Evolutionary conservation across 2,797 vertebrate genomes (phyloP), one percentile per base, ranked within the genome.

Genomic region (Hemitrygon akajei): DNA sequence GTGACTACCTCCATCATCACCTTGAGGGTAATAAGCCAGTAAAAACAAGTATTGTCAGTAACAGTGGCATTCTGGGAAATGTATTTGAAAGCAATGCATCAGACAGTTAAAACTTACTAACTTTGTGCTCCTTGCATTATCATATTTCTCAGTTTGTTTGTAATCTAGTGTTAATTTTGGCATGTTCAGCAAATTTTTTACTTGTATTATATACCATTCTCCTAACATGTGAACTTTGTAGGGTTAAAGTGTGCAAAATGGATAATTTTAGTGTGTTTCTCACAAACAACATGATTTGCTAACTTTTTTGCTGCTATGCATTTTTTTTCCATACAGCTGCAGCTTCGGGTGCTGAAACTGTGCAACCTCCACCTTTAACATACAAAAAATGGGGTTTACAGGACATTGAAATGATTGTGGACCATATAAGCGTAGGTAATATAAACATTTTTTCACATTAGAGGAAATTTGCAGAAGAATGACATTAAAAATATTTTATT

Each of bases 311-410:
- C 18, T 69, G 5, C 10, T 34, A 69, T 89, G 30, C 9, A 60
- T 16, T 81, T n/a, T 22, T 93, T n/a, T 76, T 47, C 30, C 30
- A 81, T 94, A 94, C 95, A 99, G 99, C 99, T 95, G 97, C 99
- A 94, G 99, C 99, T 94, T 98, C 98, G 93, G 99, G 99, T 92
- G 98, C 97, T 95, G 99, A 99, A 95, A 98, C 97, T 80, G 96
- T 99, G 93, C 98, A 99, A 93, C 99, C 98, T 60, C 99, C 99
- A 87, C 99, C 99, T 0, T 96, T 99, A 95, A 97, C 98, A 84
- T 99, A 99, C 95, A 99, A 99, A 96, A 99, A 99, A 95, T 99
- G 98, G 98, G 98, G 98, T 91, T 97, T 99, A 84, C 98, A 99
- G 96, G 98, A 99, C 94, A 97, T 98, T 97, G 98, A 99, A 94